These are phyloP conservation scores for Strix uralensis DNA, from an alignment of 2,113 vertebrate species.

Conservation along the genomic window DNA sequence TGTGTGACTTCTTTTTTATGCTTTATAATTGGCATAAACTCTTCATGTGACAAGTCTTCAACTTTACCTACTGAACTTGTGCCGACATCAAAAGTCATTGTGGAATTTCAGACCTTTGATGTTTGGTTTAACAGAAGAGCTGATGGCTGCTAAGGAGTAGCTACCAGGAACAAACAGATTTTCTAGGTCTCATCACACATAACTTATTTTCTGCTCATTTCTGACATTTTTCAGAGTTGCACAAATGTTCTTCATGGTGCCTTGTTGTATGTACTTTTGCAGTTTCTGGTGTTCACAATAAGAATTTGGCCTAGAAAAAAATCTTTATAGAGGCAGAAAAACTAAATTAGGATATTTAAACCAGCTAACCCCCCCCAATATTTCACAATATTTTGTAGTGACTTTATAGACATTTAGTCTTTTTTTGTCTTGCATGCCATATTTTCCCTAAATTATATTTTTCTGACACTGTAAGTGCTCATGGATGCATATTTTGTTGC, in stretches of 20 bases:
- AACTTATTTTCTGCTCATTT: conserved; percentile 37
- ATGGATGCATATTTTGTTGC: neutral
- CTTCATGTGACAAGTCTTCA: conserved; percentile 44
- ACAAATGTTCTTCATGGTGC: neutral
- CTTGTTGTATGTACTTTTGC: neutral
- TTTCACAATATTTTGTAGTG: neutral
- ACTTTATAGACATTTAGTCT: neutral
- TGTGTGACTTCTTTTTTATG: conserved; percentile 30
- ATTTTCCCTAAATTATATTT: neutral
- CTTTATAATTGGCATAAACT: conserved; percentile 51
- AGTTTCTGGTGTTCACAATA: neutral
- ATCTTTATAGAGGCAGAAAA: neutral
- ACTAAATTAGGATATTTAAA: neutral
- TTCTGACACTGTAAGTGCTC: neutral
- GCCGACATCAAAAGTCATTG: conserved; percentile 50
- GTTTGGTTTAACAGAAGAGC: conserved; percentile 40
- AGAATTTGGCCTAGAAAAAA: neutral
- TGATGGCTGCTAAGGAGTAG: conserved; percentile 49
- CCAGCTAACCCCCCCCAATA: neutral
- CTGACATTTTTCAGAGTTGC: conserved; percentile 34
- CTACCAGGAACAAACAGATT: conserved; percentile 55
- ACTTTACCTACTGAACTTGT: conserved; percentile 43
- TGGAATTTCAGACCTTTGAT: conserved; percentile 67
- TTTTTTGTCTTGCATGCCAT: neutral
- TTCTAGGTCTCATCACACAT: conserved; percentile 45